Percentiles rank a stretch among this genome's conserved stretches.
phyloP scores from a whole-genome alignment of 2,888 invertebrate genomes.

The Spatulosminthurus flaviceps region DNA sequence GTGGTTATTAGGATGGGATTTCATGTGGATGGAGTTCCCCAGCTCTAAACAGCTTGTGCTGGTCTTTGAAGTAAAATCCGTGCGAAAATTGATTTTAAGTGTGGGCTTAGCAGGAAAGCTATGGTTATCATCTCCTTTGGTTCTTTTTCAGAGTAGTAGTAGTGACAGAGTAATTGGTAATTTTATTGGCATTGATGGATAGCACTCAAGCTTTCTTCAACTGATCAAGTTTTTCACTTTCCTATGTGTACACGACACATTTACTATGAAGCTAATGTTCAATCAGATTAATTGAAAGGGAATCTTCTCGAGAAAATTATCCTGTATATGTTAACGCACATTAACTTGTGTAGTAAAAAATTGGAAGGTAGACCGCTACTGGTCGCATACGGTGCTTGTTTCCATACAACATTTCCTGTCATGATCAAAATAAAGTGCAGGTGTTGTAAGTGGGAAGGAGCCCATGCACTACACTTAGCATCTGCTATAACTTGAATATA shows the following conservation, averaged over 20 bases:
- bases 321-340: too few relatives aligned
- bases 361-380: background rate
- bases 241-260: background rate
- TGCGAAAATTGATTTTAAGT: constrained; percentile 4
- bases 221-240: background rate
- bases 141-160: background rate
- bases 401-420: background rate
- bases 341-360: background rate
- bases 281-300: constrained; percentile 30
- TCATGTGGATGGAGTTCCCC: too few relatives aligned
- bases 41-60: too few relatives aligned
- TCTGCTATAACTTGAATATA: background rate
- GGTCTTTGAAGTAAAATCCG: too few relatives aligned
- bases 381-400: background rate
- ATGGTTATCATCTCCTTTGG: background rate
- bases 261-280: background rate
- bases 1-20: too few relatives aligned
- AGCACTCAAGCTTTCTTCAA: background rate
- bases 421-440: constrained; percentile 10
- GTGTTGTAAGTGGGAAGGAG: background rate
- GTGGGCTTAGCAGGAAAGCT: background rate
- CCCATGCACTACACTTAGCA: background rate
- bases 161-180: constrained; percentile 26
- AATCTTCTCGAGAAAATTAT: constrained; percentile 19
- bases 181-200: constrained; percentile 37